Conservation (phyloP, 2,888 invertebrate species). For the Drosophila phalerata region DNA sequence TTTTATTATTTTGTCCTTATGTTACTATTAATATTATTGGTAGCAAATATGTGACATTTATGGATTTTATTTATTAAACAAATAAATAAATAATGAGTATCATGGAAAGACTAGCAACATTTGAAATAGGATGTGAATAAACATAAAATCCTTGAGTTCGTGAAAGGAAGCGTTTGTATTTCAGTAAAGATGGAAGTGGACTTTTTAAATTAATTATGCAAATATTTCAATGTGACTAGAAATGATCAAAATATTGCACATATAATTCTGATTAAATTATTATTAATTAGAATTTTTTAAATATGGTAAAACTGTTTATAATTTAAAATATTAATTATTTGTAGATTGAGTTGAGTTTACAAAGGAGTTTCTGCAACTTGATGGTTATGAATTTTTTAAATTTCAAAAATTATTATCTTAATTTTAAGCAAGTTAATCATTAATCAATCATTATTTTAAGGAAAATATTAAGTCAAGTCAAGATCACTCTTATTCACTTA, state of each 20-base stretch:
- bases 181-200: neutral
- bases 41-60: conserved; percentile 9
- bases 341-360: neutral
- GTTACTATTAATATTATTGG: conserved; percentile 33
- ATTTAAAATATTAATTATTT: neutral
- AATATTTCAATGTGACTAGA: neutral
- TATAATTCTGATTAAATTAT: neutral
- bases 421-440: neutral
- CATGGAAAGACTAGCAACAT: neutral
- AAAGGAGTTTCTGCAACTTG: no score
- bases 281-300: neutral
- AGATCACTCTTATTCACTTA: neutral
- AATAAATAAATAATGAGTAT: neutral
- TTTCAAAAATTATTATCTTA: neutral
- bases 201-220: neutral
- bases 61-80: neutral
- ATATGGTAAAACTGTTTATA: neutral
- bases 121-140: neutral
- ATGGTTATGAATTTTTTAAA: neutral
- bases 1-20: conserved; percentile 31
- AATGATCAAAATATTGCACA: no score
- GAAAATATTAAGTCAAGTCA: no score
- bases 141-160: neutral
- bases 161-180: neutral
- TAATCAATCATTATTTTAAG: neutral